A percentile compares a stretch with the other conserved stretches of the same genome.
These are phyloP conservation scores for Carassius auratus DNA, from an alignment of 2,113 vertebrate species.

Conservation along the genomic window DNA sequence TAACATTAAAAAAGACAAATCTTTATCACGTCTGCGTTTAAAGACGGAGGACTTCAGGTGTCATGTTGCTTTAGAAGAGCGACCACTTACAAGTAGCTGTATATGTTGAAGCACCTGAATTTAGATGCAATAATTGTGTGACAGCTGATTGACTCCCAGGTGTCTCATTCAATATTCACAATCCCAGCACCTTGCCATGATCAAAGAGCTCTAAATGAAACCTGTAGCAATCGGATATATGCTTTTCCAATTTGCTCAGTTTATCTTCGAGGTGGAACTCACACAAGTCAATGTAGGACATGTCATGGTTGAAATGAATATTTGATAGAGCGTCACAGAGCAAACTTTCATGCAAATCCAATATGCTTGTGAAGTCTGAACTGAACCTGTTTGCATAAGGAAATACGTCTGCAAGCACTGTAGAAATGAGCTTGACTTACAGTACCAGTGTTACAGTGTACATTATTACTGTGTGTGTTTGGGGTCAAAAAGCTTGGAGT, in stretches of 20 bases:
- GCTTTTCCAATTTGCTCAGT: constrained; percentile 32
- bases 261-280: constrained; percentile 31
- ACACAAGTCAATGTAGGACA: constrained; percentile 23
- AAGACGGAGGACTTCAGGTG: background rate
- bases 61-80: background rate
- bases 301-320: constrained; percentile 45
- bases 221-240: background rate
- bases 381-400: background rate
- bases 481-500: background rate
- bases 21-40: background rate
- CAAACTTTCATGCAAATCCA: background rate
- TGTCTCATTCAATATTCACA: constrained; percentile 17
- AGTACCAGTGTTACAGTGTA: background rate
- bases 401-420: background rate
- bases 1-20: background rate
- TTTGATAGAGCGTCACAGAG: constrained; percentile 34
- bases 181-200: background rate
- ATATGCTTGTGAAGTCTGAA: constrained; percentile 23
- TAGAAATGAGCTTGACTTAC: background rate
- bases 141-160: background rate
- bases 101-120: background rate
- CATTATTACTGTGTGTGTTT: background rate
- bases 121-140: constrained; percentile 1
- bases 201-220: constrained; percentile 29
- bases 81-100: background rate